Evolutionary conservation across 1,140 invertebrate genomes (phyloP).

Genomic region (Cydia pomonella): DNA sequence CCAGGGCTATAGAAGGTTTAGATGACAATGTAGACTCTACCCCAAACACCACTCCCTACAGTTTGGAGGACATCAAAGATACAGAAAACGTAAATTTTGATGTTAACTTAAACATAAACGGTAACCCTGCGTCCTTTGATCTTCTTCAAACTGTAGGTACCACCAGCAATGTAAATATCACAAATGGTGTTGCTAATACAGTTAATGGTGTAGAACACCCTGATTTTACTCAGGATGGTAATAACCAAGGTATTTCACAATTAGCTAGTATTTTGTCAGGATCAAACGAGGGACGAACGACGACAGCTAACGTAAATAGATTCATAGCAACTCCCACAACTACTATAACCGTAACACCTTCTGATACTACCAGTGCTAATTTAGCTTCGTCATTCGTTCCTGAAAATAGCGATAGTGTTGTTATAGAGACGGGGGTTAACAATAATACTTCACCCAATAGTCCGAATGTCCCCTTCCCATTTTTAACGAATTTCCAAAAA

Average conservation of each 20-base stretch:
- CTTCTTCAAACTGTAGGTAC: background rate
- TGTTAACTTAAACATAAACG: background rate
- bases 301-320: background rate
- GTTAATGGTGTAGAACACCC: background rate
- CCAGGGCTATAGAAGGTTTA: constrained; percentile 60
- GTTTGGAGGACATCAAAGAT: constrained; percentile 74
- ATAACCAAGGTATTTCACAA: constrained; percentile 16
- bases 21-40: constrained; percentile 55
- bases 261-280: constrained; percentile 3
- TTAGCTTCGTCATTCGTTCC: constrained; percentile 21
- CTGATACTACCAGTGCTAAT: background rate
- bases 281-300: background rate
- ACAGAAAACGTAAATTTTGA: constrained; percentile 55
- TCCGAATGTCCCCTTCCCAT: constrained; percentile 45
- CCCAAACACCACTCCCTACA: constrained; percentile 72
- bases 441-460: constrained; percentile 3
- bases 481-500: constrained; percentile 55
- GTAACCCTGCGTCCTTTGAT: constrained; percentile 4
- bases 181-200: constrained; percentile 25
- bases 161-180: constrained; percentile 19
- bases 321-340: background rate
- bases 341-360: background rate
- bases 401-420: background rate
- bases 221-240: background rate
- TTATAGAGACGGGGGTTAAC: constrained; percentile 47